Evolutionary conservation across 2,888 invertebrate species (phyloP).

Genomic region (Tipula vernalis): DNA sequence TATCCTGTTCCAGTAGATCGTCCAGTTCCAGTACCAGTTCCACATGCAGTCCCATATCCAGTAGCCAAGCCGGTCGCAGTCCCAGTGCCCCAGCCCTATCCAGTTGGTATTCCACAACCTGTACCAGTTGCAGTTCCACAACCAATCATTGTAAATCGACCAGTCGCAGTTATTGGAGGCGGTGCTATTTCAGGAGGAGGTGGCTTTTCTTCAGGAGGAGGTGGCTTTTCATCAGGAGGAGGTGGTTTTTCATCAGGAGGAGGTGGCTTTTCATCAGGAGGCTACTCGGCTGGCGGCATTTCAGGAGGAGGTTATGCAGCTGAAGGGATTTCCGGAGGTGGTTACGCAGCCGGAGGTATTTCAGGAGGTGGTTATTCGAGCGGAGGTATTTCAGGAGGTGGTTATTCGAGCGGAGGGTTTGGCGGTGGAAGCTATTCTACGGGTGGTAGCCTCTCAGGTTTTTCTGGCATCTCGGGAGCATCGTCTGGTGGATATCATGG

Average conservation of each 20-base stretch:
- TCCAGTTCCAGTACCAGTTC: background rate
- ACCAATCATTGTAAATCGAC: constrained; percentile 15
- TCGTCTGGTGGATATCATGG: background rate
- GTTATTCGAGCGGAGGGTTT: background rate
- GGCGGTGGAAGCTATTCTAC: background rate
- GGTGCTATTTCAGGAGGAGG: constrained; percentile 17
- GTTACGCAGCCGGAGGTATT: background rate
- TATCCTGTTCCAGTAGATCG: constrained; percentile 8
- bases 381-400: background rate
- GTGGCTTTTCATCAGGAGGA: constrained; percentile 14
- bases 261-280: constrained; percentile 15
- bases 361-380: background rate
- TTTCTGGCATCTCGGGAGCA: constrained; percentile 21
- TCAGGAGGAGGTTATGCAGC: background rate
- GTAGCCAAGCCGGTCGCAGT: constrained; percentile 15
- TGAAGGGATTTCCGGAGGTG: constrained; percentile 21
- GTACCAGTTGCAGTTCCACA: constrained; percentile 23
- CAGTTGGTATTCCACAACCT: constrained; percentile 22
- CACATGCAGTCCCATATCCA: constrained; percentile 7
- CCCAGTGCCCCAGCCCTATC: constrained; percentile 23
- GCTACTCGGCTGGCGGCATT: constrained; percentile 16
- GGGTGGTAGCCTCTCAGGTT: background rate
- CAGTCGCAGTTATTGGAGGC: constrained; percentile 13
- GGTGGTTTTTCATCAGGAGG: constrained; percentile 16
- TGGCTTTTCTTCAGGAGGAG: constrained; percentile 14